Conservation (phyloP, 37 sponge, comb jelly and placozoan species). For the Aphrocallistes beatrix region DNA sequence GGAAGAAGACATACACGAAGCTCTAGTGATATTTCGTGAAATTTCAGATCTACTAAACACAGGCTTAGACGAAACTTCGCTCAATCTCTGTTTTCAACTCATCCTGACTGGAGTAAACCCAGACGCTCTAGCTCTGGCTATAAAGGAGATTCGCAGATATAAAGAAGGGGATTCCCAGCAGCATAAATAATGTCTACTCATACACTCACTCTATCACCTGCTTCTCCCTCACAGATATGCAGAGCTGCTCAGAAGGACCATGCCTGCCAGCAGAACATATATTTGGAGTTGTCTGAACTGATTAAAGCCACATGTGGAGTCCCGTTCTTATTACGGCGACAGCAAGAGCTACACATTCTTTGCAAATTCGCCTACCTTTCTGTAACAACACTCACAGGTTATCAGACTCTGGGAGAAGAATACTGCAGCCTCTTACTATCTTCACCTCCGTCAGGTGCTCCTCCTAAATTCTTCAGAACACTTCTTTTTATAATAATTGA, state of each 20-base stretch:
- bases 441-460: neutral
- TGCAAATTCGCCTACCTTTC: neutral
- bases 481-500: neutral
- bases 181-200: neutral
- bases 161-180: neutral
- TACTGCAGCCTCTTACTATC: neutral
- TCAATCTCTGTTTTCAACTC: conserved; percentile 74
- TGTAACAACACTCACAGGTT: neutral
- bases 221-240: neutral
- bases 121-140: conserved; percentile 69
- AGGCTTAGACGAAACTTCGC: conserved; percentile 70
- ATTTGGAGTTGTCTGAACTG: neutral
- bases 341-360: neutral
- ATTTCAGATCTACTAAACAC: conserved; percentile 78
- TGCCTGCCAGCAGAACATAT: neutral
- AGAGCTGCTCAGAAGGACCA: conserved; percentile 11
- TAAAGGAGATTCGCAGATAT: conserved; percentile 60
- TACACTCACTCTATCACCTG: neutral
- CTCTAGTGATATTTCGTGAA: conserved; percentile 27
- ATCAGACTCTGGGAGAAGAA: conserved; percentile 3
- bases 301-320: neutral
- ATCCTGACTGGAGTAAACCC: conserved; percentile 81
- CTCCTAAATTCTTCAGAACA: neutral
- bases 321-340: neutral
- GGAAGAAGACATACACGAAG: neutral